Base-by-base conservation (phyloP, 2,113 vertebrate species). In the Ramphastos sulfuratus region DNA sequence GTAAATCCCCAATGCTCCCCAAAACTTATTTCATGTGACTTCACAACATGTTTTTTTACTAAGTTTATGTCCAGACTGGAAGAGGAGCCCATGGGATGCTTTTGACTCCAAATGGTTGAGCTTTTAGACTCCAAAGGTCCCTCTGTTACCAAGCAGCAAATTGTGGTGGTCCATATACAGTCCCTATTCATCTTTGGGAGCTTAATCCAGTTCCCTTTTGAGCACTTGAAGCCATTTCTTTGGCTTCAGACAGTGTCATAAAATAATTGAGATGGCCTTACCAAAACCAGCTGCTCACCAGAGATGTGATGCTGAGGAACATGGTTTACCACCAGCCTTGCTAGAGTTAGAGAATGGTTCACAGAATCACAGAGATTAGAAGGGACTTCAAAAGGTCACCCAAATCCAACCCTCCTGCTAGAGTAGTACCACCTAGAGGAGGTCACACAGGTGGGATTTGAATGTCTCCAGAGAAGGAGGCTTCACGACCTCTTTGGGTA, bases 241-340 rank as follows among this genome's bases (percentile, higher is more conserved):
- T 2, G 44, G 14, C 56, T 81, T 52, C 6, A 1, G 15, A 0
- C 42, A 17, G 0, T 5, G 9, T 15, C 14, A 0, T 4, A 1
- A 35, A 39, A 54, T 4, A 6, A 30, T 12, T 2, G 10, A 12
- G 56, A 3, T 1, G 5, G 5, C 6, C 48, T 60, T 66, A 12
- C 33, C 54, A 35, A 11, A 63, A 24, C 50, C 50, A 52, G 11
- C 48, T 50, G 48, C 48, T 50, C 48, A 50, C 21, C 48, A 50
- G 48, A 50, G 48, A 48, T 50, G 48, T 50, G 48, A 12, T 50
- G 48, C 19, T 50, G 48, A 50, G 48, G 50, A 23, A 52, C 23
- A 52, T 24, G 50, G 21, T 52, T 52, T 52, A 24, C 50, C 50
- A 52, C 50, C 50, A 52, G 50, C 50, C 50, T 52, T 24, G 23